Conservation (phyloP, 1,140 invertebrate genomes). For the Mamestra configurata region DNA sequence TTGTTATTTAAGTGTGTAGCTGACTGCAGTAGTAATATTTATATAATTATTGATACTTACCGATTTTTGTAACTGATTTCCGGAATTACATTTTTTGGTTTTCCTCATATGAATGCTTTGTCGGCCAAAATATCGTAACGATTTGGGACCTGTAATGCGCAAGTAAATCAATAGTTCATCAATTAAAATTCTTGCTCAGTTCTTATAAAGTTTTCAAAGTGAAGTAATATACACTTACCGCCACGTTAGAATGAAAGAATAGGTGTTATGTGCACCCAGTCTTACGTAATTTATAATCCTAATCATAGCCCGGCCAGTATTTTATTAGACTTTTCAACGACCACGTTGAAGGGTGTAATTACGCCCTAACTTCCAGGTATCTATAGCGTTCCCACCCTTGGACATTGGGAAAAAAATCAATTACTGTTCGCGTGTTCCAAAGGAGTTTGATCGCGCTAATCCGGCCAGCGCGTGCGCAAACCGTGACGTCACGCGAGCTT, state of each 20-base stretch:
- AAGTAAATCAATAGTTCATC: not conserved
- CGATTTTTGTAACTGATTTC: not conserved
- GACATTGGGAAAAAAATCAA: conserved; percentile 53
- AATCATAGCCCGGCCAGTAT: conserved; percentile 1
- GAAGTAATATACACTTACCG: not conserved
- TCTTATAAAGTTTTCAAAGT: not conserved
- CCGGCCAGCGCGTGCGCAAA: conserved; percentile 75
- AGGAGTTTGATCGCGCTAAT: conserved; percentile 78
- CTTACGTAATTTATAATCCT: conserved; percentile 32
- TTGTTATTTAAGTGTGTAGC: no score
- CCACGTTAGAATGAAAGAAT: conserved; percentile 20
- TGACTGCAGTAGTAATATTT: no score
- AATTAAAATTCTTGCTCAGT: not conserved
- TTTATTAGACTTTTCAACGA: conserved; percentile 31
- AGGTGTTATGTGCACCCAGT: conserved; percentile 19
- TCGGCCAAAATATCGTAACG: not conserved
- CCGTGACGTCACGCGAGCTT: conserved; percentile 84
- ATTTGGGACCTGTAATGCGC: not conserved
- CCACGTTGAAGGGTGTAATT: conserved; percentile 39
- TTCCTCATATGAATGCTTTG: not conserved
- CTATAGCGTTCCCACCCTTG: conserved; percentile 44
- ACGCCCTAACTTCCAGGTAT: conserved; percentile 43
- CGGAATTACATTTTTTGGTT: not conserved
- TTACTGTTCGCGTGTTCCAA: conserved; percentile 72
- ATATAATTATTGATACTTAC: not conserved